These are phyloP conservation scores for Ormyrus pomaceus DNA, from an alignment of 2,888 invertebrate species.

Conservation along the genomic window DNA sequence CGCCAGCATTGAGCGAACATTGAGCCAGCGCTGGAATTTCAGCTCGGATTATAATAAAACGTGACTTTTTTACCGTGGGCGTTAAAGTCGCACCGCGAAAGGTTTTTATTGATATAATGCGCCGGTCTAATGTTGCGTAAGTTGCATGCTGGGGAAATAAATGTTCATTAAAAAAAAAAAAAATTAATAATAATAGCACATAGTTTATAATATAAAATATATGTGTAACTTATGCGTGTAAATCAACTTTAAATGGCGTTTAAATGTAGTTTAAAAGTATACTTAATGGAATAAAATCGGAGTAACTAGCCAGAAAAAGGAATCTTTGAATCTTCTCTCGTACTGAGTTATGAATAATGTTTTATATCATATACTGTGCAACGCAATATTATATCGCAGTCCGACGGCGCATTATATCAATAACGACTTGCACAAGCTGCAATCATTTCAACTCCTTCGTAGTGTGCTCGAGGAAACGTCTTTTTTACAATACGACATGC, in stretches of 20 bases:
- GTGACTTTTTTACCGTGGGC: neutral
- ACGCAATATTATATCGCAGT: constrained; percentile 5
- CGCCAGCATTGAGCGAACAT: neutral
- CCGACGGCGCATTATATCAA: constrained; percentile 36
- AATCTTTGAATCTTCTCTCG: constrained; percentile 5
- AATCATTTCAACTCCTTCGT: too few relatives aligned
- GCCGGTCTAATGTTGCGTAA: constrained; percentile 2
- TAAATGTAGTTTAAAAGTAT: constrained; percentile 18
- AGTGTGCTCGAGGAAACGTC: neutral
- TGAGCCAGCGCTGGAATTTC: constrained; percentile 12
- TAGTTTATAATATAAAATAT: constrained; percentile 39
- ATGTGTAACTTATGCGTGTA: constrained; percentile 31
- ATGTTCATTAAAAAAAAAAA: constrained; percentile 31
- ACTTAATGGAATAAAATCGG: constrained; percentile 15
- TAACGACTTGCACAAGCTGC: neutral
- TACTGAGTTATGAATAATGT: constrained; percentile 31
- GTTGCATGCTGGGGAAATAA: constrained; percentile 16
- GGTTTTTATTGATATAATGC: constrained; percentile 35
- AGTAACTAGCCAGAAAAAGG: constrained; percentile 20
- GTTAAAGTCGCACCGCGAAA: neutral
- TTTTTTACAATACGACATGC: constrained; percentile 20
- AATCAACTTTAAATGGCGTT: neutral
- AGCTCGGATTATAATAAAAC: neutral
- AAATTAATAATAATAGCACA: neutral
- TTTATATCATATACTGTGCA: constrained; percentile 42